These are phyloP conservation scores for Tuberolachnus salignus DNA, from an alignment of 2,888 invertebrate species.

Conservation along the genomic window DNA sequence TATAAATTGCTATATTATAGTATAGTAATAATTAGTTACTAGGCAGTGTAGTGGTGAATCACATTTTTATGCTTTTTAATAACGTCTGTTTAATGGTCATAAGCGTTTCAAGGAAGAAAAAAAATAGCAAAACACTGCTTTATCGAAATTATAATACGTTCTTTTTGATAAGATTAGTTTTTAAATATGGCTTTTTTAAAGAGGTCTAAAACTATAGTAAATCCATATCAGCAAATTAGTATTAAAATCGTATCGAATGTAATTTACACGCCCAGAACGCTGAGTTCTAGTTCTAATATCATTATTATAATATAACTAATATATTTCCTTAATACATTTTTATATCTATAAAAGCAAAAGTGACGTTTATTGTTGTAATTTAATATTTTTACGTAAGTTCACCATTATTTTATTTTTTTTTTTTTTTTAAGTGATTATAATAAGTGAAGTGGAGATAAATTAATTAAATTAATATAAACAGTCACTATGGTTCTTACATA, in stretches of 20 bases:
- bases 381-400: conserved; percentile 25
- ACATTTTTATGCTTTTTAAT: conserved; percentile 9
- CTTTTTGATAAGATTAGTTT: conserved; percentile 50
- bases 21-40: conserved; percentile 4
- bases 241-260: conserved; percentile 43
- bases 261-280: conserved; percentile 52
- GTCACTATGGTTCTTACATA: neutral
- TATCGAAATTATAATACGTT: conserved; percentile 48
- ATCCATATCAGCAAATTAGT: conserved; percentile 49
- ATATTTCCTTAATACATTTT: conserved; percentile 6
- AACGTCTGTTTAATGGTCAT: conserved; percentile 8
- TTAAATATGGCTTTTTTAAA: conserved; percentile 52
- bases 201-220: conserved; percentile 42
- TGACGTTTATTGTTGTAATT: neutral
- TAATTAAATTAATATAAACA: conserved; percentile 1
- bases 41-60: neutral
- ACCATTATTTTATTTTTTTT: neutral
- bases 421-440: neutral
- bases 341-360: conserved; percentile 5
- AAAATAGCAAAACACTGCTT: conserved; percentile 36
- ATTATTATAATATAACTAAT: neutral
- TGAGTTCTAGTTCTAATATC: no score
- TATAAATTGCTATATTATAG: neutral
- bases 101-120: conserved; percentile 37
- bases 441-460: conserved; percentile 17